phyloP scores from a whole-genome alignment of 2,888 invertebrate genomes.

The Mylabris sibirica region DNA sequence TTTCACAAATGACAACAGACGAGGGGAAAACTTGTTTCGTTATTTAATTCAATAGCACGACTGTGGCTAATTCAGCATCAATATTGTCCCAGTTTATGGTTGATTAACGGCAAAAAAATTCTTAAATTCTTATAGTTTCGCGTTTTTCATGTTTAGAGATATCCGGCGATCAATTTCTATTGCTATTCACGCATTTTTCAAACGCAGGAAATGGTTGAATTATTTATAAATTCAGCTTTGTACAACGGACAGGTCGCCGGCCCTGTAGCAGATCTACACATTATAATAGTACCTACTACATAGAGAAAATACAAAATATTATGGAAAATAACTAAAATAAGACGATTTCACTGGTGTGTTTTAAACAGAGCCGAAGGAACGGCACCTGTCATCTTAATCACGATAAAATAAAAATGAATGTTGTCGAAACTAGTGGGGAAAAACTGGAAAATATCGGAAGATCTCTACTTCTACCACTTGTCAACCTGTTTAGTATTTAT shows the following conservation, averaged over 20 bases:
- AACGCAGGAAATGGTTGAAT: constrained; percentile 50
- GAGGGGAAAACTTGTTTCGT: not conserved
- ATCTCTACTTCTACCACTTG: no score
- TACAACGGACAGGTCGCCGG: constrained; percentile 31
- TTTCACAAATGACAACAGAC: not conserved
- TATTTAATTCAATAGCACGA: not conserved
- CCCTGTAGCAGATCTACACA: constrained; percentile 17
- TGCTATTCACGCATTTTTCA: constrained; percentile 49
- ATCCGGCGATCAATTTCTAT: constrained; percentile 1
- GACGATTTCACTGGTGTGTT: not conserved
- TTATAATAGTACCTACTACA: not conserved
- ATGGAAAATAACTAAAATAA: not conserved
- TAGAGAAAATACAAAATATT: not conserved
- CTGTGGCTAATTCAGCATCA: not conserved
- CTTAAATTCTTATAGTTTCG: no score
- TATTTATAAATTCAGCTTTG: constrained; percentile 47
- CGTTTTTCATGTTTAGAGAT: not conserved
- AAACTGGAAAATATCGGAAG: not conserved
- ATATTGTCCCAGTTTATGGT: constrained; percentile 7
- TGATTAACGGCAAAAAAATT: constrained; percentile 7
- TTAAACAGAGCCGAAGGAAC: not conserved
- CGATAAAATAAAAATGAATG: not conserved
- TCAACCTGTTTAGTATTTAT: no score
- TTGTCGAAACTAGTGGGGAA: not conserved
- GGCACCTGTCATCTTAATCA: not conserved